Evolutionary conservation across 64 coral and sea anemone species (phyloP), one percentile per base, ranked within the genome.

Genomic region (Acropora yongei): DNA sequence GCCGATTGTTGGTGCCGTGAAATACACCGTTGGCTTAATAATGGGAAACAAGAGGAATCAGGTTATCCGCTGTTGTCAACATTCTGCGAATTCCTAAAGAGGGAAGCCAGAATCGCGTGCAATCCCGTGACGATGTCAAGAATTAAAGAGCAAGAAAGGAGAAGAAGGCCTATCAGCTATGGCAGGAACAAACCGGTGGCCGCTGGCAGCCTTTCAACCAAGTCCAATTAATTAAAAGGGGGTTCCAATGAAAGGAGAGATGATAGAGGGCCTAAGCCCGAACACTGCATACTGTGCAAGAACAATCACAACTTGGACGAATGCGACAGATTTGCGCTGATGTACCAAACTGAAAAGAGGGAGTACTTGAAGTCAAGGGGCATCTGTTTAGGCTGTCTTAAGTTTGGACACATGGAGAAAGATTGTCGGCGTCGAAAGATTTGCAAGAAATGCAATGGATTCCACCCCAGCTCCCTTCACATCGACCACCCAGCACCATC

Each of bases 1-100:
- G 8, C 88, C 4, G 82, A 75, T 12, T 60, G 79, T 16, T 96
- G 94, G 86, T 74, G 75, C n/a, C 51, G 87, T 11, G 53, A 78
- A 57, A 72, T 96, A 6, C 90, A 96, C 74, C 43, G 47, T 6
- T 96, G 89, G 78, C 41, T 92, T 1, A 57, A 47, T 18, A 49
- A 42, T 1, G 72, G 85, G 1, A 20, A 16, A 16, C 42, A 81
- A 18, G 85, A 41, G 18, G 68, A 20, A 20, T n/a, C 61, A 20
- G 16, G 11, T 4, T 84, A 84, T 75, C 91, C 91, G 3, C 75
- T 68, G 5, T 93, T 83, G 30, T 67, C 61, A 49, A 9, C 43
- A 6, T 92, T 92, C 49, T 75, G 75, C 13, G 17, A 69, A 0
- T 92, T 92, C 84, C n/a, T 82, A 14, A 74, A 57, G 16, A 41